Conservation (phyloP, 2,797 vertebrate genomes). For the Paguma larvata region DNA sequence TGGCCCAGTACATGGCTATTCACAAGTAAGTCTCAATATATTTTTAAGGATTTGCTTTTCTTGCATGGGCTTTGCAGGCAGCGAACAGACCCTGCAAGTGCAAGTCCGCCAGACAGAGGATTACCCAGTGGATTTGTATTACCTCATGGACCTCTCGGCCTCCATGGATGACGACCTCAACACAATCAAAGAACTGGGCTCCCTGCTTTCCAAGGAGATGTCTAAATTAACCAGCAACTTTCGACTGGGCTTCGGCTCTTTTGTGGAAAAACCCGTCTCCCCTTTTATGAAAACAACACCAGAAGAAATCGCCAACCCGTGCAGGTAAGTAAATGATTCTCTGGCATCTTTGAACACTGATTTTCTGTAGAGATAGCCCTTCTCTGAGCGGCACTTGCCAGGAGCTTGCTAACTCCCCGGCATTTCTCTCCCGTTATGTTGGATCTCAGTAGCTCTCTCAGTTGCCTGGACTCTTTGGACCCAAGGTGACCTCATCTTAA, state of each 20-base stretch:
- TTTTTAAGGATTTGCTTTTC: conserved; percentile 61
- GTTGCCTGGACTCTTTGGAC: neutral
- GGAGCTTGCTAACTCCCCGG: neutral
- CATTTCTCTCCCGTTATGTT: neutral
- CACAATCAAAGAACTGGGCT: conserved; percentile 96
- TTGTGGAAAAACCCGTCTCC: conserved; percentile 98
- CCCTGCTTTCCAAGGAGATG: conserved; percentile 96
- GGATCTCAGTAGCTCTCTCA: neutral
- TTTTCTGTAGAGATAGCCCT: neutral
- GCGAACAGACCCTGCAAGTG: conserved; percentile 94
- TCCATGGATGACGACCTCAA: conserved; percentile 97
- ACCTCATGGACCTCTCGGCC: conserved; percentile 99
- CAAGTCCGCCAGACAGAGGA: conserved; percentile 96
- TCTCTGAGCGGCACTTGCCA: neutral
- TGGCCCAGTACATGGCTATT: neutral
- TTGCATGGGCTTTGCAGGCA: conserved; percentile 84
- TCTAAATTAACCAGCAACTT: conserved; percentile 97
- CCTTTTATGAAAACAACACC: conserved; percentile 96
- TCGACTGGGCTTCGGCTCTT: conserved; percentile 97
- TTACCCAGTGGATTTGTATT: conserved; percentile 98
- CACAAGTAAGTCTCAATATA: neutral
- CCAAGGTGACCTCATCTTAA: neutral
- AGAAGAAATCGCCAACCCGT: conserved; percentile 94
- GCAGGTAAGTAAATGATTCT: conserved; percentile 91
- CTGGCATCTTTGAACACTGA: conserved; percentile 1